Base-by-base conservation (phyloP, 2,888 invertebrate species). In the Coremacera marginata region DNA sequence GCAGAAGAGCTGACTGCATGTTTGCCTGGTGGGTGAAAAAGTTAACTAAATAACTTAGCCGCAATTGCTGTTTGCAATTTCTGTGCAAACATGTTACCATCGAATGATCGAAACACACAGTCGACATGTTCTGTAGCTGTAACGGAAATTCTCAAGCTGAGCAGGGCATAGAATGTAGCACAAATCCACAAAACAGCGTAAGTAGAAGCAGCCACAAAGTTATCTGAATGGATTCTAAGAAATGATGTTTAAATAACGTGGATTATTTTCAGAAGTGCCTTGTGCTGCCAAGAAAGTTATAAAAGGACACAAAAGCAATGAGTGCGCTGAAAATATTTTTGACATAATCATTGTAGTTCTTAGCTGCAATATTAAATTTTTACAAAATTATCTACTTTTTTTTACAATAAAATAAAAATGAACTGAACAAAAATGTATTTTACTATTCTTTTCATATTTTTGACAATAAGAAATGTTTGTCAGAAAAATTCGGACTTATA, bases 81-180 rank as follows among this genome's bases (percentile, higher is more conserved):
- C 67, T 67, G 67, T 22, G 67, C 67, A 67, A 67, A 67, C 67
- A 67, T 67, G 44, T 37, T 44, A 19, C 44, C 44, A 19, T 34
- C 37, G 67, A 67, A 16, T 37, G 44, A 37, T 37, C 22, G 14
- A 34, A 55, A 55, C 19, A 55, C 19, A 55, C 8, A 55, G 19
- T 7, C n/a, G 55, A 55, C n/a, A 22, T 22, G 55, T 7, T 14
- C 19, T 7, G n/a, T 5, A 55, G 55, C 8, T 2, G 55, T 4
- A 55, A 19, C n/a, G 55, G 55, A 55, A 22, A 55, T 2, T n/a
- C 55, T 55, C 2, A 27, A 62, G 22, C 5, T 31, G 9, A 62
- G 27, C 16, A 27, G 37, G 14, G 14, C n/a, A n/a, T 19, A 37
- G 65, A 22, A 55, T n/a, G 22, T 22, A 9, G 22, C 19, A 22